Evolutionary conservation across 2,797 vertebrate species (phyloP).

Genomic region (Urocyon cinereoargenteus): DNA sequence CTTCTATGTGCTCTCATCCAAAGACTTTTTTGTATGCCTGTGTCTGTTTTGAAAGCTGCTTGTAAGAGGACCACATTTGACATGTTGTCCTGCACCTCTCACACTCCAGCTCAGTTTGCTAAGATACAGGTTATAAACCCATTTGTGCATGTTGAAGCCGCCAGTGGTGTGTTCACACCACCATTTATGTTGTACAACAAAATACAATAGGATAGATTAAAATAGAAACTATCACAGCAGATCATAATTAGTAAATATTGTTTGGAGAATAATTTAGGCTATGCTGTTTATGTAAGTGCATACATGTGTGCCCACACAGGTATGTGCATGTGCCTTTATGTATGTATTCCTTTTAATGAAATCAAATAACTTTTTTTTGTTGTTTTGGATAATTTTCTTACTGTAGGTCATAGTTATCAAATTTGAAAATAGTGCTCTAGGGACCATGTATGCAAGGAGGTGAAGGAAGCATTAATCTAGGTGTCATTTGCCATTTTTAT

Average conservation of each 20-base stretch:
- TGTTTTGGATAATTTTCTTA: neutral
- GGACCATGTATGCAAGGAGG: neutral
- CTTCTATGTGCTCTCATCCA: neutral
- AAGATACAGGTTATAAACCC: neutral
- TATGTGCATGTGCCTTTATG: neutral
- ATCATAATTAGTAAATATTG: neutral
- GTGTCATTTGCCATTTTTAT: neutral
- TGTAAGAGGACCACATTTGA: neutral
- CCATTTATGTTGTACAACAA: neutral
- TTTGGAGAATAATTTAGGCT: neutral
- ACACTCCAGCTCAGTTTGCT: neutral
- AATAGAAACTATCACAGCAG: neutral
- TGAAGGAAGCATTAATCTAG: neutral
- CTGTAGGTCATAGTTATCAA: neutral
- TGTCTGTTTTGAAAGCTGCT: neutral
- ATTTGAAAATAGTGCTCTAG: neutral
- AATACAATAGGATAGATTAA: neutral
- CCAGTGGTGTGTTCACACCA: neutral
- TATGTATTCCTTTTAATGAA: neutral
- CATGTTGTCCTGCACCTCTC: fast-evolving
- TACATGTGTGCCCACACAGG: fast-evolving
- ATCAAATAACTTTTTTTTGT: neutral
- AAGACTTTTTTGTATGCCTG: neutral
- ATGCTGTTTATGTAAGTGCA: neutral
- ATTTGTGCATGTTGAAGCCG: neutral